A percentile compares a stretch with the other conserved stretches of the same genome.
These are phyloP conservation scores for Dendrophyllia cribrosa DNA, from an alignment of 64 coral and sea anemone species.

Conservation along the genomic window DNA sequence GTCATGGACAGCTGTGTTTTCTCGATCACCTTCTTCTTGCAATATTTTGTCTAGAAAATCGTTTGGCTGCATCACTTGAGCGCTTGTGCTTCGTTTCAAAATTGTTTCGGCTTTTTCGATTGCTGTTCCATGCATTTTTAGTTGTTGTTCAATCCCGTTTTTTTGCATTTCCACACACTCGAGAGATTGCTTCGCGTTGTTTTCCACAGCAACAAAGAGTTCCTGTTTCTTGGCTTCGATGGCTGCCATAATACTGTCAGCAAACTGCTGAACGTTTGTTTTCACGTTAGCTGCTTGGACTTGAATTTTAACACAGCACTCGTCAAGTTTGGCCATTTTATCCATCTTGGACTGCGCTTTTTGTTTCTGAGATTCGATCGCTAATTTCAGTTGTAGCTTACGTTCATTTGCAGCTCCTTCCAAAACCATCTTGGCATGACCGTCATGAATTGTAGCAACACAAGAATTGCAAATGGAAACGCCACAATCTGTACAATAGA, in stretches of 20 bases:
- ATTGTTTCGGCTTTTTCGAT: background rate
- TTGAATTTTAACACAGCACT: background rate
- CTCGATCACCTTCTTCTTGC: background rate
- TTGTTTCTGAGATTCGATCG: slow-evolving; percentile 18
- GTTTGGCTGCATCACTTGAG: slow-evolving; percentile 6
- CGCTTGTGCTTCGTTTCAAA: background rate
- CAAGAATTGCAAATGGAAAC: background rate
- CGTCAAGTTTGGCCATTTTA: background rate
- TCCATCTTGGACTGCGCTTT: background rate
- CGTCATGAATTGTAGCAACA: background rate
- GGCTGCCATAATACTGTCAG: background rate
- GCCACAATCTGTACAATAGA: background rate
- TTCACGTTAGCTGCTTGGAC: background rate
- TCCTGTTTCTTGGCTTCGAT: background rate
- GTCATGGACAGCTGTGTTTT: background rate
- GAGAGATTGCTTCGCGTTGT: no score
- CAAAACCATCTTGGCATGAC: background rate
- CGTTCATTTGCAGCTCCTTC: background rate
- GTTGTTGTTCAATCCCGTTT: background rate
- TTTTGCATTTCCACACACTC: background rate
- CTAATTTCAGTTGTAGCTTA: background rate
- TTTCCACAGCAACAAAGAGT: background rate
- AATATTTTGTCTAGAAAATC: background rate
- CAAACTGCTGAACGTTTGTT: background rate
- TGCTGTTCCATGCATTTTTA: background rate